phyloP scores from a whole-genome alignment of 2,888 invertebrate species.

The Ichneumon xanthorius region DNA sequence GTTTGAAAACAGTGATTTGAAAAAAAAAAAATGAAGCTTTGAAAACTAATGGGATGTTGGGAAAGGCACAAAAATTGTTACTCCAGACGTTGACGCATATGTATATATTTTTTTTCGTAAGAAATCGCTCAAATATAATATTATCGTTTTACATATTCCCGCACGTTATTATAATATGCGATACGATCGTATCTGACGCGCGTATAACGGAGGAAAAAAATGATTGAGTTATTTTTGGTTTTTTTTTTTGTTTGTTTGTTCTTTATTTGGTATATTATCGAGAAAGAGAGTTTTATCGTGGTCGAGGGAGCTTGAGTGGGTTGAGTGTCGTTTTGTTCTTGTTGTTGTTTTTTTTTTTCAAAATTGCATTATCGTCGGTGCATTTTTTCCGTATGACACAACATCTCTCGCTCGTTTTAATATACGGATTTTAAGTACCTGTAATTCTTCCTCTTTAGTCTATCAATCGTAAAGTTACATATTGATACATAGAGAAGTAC shows the following conservation, averaged over 20 bases:
- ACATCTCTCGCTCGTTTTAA: constrained; percentile 17
- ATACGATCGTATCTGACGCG: constrained; percentile 52
- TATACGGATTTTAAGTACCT: constrained; percentile 5
- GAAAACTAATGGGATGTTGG: background rate
- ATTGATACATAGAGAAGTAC: constrained; percentile 23
- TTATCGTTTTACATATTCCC: constrained; percentile 70
- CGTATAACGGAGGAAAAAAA: constrained; percentile 58
- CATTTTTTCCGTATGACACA: constrained; percentile 19
- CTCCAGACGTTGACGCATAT: constrained; percentile 35
- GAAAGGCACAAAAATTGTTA: constrained; percentile 12
- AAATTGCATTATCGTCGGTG: constrained; percentile 4
- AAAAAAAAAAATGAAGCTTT: background rate
- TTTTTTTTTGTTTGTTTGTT: constrained; percentile 36
- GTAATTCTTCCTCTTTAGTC: constrained; percentile 42
- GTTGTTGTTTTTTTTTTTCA: constrained; percentile 11
- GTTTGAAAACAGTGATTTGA: background rate
- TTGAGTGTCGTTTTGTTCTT: constrained; percentile 4
- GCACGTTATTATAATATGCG: constrained; percentile 70
- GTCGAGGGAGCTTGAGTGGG: constrained; percentile 42
- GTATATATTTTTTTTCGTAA: constrained; percentile 77
- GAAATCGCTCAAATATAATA: constrained; percentile 78
- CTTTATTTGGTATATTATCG: constrained; percentile 52
- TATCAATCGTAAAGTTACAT: constrained; percentile 25
- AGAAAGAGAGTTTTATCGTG: constrained; percentile 62
- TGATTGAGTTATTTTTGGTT: constrained; percentile 59